Conservation (phyloP, 1,140 invertebrate genomes). For the Samia ricini region DNA sequence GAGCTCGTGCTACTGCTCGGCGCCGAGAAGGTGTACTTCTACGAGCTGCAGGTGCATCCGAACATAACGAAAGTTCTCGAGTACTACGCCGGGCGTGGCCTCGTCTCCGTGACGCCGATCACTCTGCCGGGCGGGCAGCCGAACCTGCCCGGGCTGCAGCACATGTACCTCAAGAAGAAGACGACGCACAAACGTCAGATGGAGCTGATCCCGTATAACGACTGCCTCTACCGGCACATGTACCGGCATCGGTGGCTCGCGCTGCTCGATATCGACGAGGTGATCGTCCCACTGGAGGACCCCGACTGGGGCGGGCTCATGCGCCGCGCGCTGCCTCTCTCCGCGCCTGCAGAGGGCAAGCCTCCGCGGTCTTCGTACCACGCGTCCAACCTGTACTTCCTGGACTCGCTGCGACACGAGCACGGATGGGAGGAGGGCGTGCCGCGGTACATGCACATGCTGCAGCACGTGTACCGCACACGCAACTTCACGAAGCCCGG, state of each 20-base stretch:
- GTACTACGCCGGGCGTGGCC: slow-evolving; percentile 87
- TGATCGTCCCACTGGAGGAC: slow-evolving; percentile 93
- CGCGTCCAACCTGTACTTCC: slow-evolving; percentile 95
- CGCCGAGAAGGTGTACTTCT: slow-evolving; percentile 95
- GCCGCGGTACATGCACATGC: slow-evolving; percentile 95
- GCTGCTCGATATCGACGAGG: slow-evolving; percentile 95
- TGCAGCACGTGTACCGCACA: slow-evolving; percentile 94
- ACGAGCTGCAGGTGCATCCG: slow-evolving; percentile 93
- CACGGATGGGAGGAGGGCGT: slow-evolving; percentile 91
- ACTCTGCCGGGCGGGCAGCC: slow-evolving; percentile 95
- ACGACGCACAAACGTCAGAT: slow-evolving; percentile 95
- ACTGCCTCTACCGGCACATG: slow-evolving; percentile 96
- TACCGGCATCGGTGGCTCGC: slow-evolving; percentile 94
- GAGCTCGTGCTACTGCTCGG: slow-evolving; percentile 91
- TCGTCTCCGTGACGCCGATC: slow-evolving; percentile 90
- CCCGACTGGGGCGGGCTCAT: slow-evolving; percentile 90
- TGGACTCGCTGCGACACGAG: slow-evolving; percentile 91
- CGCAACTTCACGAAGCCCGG: slow-evolving; percentile 96
- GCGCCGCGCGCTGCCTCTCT: slow-evolving; percentile 84
- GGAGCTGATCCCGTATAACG: slow-evolving; percentile 97
- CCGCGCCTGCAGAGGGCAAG: slow-evolving; percentile 86
- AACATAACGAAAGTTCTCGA: slow-evolving; percentile 93
- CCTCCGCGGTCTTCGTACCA: slow-evolving; percentile 88
- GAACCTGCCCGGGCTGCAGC: slow-evolving; percentile 91
- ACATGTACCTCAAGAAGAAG: slow-evolving; percentile 93